Percentiles rank a stretch among this genome's conserved stretches.
Conservation (phyloP, 2,888 invertebrate species). For the Tenodera sinensis region DNA sequence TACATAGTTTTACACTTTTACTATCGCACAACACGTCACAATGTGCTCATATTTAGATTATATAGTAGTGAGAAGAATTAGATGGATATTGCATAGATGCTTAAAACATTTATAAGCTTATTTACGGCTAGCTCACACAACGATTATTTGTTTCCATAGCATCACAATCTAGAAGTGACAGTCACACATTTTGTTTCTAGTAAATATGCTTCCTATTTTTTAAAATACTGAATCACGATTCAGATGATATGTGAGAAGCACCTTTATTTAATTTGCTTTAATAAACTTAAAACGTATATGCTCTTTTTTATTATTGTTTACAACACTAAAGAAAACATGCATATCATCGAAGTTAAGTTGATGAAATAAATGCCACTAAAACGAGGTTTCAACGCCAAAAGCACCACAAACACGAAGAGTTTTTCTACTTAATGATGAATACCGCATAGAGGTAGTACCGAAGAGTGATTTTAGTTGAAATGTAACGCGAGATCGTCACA, state of each 20-base stretch:
- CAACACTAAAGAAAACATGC: not conserved
- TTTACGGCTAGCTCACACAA: not conserved
- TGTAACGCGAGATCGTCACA: not conserved
- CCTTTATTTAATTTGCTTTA: not conserved
- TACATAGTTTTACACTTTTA: not conserved
- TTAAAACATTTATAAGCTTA: not conserved
- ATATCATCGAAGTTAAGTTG: not conserved
- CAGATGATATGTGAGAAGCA: not conserved
- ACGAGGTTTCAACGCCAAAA: not conserved
- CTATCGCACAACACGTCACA: not conserved
- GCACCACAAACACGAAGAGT: not conserved
- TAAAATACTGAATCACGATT: not conserved
- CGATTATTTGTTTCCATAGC: not conserved
- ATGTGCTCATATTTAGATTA: not conserved
- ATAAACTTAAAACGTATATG: not conserved
- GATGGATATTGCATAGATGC: not conserved
- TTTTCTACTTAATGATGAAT: not conserved
- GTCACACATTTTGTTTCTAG: no score
- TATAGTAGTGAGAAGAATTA: not conserved
- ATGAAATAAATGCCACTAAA: not conserved
- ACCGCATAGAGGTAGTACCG: not conserved
- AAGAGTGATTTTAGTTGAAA: not conserved
- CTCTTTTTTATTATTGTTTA: not conserved
- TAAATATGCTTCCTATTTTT: no score
- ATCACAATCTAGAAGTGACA: not conserved